These are phyloP conservation scores for Cacatua alba DNA, from an alignment of 2,113 vertebrate species.

Conservation along the genomic window DNA sequence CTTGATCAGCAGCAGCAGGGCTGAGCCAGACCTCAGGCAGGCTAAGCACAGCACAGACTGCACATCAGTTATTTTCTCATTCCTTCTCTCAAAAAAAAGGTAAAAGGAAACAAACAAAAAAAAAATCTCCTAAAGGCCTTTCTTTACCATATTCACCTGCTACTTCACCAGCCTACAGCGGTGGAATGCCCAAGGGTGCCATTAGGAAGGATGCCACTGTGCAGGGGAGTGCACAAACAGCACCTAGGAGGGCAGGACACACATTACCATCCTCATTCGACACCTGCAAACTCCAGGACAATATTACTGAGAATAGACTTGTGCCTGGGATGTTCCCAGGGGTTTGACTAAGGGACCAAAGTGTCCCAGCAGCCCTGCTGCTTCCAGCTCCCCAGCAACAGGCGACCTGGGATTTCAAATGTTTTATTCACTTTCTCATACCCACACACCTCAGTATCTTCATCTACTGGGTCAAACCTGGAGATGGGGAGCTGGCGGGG, in stretches of 20 bases:
- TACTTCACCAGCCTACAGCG: background rate
- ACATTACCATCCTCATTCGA: fast-evolving
- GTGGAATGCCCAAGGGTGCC: background rate
- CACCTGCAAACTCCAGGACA: background rate
- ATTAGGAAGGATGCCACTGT: background rate
- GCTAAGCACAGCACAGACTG: background rate
- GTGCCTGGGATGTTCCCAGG: background rate
- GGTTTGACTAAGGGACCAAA: background rate
- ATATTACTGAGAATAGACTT: background rate
- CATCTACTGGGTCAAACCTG: background rate
- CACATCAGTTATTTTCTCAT: background rate
- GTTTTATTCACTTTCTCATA: background rate
- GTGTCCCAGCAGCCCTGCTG: background rate
- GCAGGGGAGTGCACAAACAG: background rate
- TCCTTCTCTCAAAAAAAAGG: background rate
- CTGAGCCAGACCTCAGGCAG: background rate
- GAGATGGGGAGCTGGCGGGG: background rate
- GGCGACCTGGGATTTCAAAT: background rate
- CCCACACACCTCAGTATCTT: background rate
- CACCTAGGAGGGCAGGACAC: fast-evolving
- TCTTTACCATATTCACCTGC: background rate
- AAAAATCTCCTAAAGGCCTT: background rate
- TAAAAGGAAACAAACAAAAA: background rate
- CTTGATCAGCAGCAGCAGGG: background rate
- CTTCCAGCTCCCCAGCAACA: background rate